Evolutionary conservation across 2,888 invertebrate genomes (phyloP).

Genomic region (Unio delphinus): DNA sequence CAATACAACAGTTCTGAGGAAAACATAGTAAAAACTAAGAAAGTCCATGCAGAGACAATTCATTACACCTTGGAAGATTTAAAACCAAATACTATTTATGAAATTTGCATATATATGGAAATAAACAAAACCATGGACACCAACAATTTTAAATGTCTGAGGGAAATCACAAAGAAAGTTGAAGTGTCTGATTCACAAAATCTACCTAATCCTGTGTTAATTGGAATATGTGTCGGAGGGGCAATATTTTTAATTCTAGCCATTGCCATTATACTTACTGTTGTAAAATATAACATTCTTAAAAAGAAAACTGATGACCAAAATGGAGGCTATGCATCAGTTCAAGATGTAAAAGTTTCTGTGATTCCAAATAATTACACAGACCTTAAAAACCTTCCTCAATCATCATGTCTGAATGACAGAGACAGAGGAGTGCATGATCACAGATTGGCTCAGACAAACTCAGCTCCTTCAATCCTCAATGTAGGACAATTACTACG

Average conservation of each 20-base stretch:
- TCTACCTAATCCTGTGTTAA: too few relatives aligned
- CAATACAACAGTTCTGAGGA: too few relatives aligned
- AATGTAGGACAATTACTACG: conserved; percentile 21
- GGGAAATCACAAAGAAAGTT: too few relatives aligned
- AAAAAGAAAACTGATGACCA: conserved; percentile 5
- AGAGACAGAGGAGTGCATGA: too few relatives aligned
- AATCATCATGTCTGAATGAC: too few relatives aligned
- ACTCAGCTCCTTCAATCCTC: conserved; percentile 36
- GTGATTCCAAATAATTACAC: conserved; percentile 4
- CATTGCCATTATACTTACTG: conserved; percentile 18
- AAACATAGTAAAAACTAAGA: neutral
- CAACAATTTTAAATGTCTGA: too few relatives aligned
- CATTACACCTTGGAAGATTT: conserved; percentile 1
- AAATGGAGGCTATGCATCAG: conserved; percentile 1
- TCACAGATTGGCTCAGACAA: conserved; percentile 8
- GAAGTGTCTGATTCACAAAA: too few relatives aligned
- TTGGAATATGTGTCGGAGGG: too few relatives aligned
- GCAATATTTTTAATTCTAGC: conserved; percentile 16
- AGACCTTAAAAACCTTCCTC: too few relatives aligned
- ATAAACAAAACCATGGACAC: too few relatives aligned
- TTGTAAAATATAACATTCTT: conserved; percentile 29
- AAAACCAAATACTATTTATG: conserved; percentile 1
- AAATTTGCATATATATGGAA: neutral
- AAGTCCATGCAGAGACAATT: neutral
- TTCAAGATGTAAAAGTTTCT: neutral